Percentiles rank a stretch among this genome's conserved stretches.
These are phyloP conservation scores for Torymus auratus DNA, from an alignment of 2,888 invertebrate species.

Conservation along the genomic window DNA sequence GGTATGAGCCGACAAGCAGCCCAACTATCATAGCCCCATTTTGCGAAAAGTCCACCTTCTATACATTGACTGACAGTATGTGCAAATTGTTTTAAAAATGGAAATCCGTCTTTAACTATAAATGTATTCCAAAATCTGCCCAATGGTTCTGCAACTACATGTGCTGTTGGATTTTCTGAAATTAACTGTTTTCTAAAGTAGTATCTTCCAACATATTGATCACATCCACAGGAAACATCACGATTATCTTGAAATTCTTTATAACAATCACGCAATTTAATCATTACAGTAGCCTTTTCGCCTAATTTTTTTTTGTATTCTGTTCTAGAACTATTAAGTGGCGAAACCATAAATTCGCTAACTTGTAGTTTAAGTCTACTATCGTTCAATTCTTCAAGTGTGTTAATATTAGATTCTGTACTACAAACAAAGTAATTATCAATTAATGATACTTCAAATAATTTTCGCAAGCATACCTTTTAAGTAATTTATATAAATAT, in stretches of 20 bases:
- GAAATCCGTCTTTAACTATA: too few species aligned
- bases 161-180: too few species aligned
- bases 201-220: background rate
- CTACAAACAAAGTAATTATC: background rate
- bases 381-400: constrained; percentile 18
- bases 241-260: constrained; percentile 11
- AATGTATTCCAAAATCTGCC: too few species aligned
- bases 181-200: too few species aligned
- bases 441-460: background rate
- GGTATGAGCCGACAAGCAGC: too few species aligned
- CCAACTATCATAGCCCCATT: too few species aligned
- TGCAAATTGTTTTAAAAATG: too few species aligned
- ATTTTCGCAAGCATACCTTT: background rate
- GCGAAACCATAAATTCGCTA: background rate
- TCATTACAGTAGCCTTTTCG: background rate
- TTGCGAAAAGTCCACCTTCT: too few species aligned
- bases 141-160: too few species aligned
- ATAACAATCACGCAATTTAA: constrained; percentile 21
- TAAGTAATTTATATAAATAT: background rate
- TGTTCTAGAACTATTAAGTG: background rate
- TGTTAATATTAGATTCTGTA: constrained; percentile 14
- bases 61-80: too few species aligned
- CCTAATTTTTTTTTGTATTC: constrained; percentile 5
- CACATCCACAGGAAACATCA: constrained; percentile 22
- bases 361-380: constrained; percentile 16